These are phyloP conservation scores for Microhierax caerulescens DNA, from an alignment of 2,797 vertebrate species.

Conservation along the genomic window DNA sequence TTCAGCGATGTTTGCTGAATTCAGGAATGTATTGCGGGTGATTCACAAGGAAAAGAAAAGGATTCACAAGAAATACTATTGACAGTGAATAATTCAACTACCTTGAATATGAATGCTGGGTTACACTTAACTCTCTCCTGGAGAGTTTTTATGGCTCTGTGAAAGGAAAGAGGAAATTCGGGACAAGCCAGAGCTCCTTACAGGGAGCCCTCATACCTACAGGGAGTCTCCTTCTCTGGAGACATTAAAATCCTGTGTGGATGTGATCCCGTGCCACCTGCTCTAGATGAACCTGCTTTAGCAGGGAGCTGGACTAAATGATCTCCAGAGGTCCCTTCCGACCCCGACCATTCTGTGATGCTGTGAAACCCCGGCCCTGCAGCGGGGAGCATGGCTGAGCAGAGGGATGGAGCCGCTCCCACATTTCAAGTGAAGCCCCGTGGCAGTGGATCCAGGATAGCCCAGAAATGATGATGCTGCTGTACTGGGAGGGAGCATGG, in stretches of 20 bases:
- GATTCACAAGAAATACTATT: constrained; percentile 26
- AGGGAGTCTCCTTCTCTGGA: neutral
- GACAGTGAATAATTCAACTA: constrained; percentile 63
- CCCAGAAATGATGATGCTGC: neutral
- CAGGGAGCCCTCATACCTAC: rapidly evolving
- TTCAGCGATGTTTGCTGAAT: neutral
- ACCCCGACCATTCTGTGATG: no score
- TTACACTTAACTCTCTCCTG: constrained; percentile 29
- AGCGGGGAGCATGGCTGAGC: rapidly evolving
- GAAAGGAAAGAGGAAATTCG: constrained; percentile 44
- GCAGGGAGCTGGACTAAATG: no score
- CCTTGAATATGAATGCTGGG: constrained; percentile 51
- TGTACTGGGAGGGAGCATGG: rapidly evolving
- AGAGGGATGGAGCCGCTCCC: neutral
- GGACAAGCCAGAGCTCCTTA: neutral
- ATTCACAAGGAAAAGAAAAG: constrained; percentile 32
- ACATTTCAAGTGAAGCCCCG: neutral
- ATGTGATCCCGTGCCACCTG: no score
- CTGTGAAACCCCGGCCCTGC: rapidly evolving
- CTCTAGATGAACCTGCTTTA: no score
- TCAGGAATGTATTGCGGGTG: neutral
- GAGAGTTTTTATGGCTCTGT: constrained; percentile 47
- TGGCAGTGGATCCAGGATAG: neutral
- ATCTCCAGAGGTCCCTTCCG: no score
- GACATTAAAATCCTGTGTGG: no score